These are phyloP conservation scores for Aurelia aurita DNA, from an alignment of 30 jellyfish, hydroid and myxozoan genomes.

Conservation along the genomic window DNA sequence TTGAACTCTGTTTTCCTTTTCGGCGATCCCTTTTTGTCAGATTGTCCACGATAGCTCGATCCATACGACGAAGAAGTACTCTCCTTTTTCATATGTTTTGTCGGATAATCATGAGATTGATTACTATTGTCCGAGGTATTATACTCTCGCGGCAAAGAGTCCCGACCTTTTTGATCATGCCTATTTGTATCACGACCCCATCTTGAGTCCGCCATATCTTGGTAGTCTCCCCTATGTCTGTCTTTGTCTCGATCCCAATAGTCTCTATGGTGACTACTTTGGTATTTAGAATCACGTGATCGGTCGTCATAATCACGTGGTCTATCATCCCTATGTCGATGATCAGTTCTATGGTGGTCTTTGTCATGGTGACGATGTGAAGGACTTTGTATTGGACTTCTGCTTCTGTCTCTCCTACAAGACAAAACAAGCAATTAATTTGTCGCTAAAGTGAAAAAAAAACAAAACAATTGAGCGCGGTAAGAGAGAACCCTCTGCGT, in stretches of 20 bases:
- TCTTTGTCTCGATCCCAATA: conserved; percentile 63
- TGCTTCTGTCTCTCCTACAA: conserved; percentile 59
- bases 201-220: conserved; percentile 29
- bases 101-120: conserved; percentile 22
- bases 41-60: conserved; percentile 30
- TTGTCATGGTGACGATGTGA: conserved; percentile 51
- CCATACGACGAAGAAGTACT: background rate
- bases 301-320: conserved; percentile 60
- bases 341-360: conserved; percentile 44
- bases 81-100: conserved; percentile 50
- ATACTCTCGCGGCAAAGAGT: background rate
- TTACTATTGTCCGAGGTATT: background rate
- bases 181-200: conserved; percentile 55
- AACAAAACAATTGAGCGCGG: background rate
- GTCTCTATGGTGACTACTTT: conserved; percentile 44
- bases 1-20: background rate
- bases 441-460: background rate
- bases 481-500: no score
- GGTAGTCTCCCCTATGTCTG: conserved; percentile 49
- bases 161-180: conserved; percentile 38
- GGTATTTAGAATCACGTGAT: conserved; percentile 63
- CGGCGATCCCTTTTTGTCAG: conserved; percentile 61
- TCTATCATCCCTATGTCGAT: conserved; percentile 56
- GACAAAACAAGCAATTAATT: background rate
- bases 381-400: conserved; percentile 60